Conservation (phyloP, 2,888 invertebrate genomes). For the Limnephilus rhombicus region DNA sequence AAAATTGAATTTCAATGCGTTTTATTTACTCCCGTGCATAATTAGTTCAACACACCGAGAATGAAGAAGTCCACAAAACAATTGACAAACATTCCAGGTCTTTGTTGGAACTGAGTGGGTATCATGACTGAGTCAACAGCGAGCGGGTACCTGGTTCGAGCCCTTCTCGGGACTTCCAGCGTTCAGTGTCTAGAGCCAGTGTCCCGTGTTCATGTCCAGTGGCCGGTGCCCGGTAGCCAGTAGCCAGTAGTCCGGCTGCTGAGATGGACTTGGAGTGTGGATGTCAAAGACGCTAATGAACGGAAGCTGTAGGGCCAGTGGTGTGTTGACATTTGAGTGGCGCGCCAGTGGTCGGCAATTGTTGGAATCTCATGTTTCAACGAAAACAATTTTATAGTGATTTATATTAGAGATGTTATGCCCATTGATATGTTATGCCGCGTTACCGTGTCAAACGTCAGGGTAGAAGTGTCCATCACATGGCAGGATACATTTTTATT, state of each 20-base stretch:
- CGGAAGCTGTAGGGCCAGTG: conserved; percentile 65
- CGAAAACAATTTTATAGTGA: too few species aligned
- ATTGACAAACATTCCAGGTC: conserved; percentile 50
- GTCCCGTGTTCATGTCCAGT: background rate
- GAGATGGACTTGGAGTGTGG: conserved; percentile 52
- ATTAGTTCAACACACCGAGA: conserved; percentile 46
- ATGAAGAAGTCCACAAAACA: conserved; percentile 47
- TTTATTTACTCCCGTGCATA: conserved; percentile 8
- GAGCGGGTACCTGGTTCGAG: conserved; percentile 23
- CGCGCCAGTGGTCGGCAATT: conserved; percentile 45
- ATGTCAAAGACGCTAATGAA: conserved; percentile 67
- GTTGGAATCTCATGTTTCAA: background rate
- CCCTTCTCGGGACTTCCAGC: conserved; percentile 23
- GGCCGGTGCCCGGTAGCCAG: conserved; percentile 31
- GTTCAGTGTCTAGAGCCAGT: background rate
- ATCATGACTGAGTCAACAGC: conserved; percentile 60
- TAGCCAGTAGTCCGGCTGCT: conserved; percentile 37
- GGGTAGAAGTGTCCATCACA: too few species aligned
- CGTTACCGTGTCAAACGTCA: too few species aligned
- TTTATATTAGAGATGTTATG: too few species aligned
- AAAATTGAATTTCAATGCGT: background rate
- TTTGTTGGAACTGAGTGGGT: conserved; percentile 57
- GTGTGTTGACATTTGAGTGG: conserved; percentile 51
- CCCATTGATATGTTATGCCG: too few species aligned
- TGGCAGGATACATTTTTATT: too few species aligned